Conservation (phyloP, 2,888 invertebrate species). For the Teleogryllus oceanicus region DNA sequence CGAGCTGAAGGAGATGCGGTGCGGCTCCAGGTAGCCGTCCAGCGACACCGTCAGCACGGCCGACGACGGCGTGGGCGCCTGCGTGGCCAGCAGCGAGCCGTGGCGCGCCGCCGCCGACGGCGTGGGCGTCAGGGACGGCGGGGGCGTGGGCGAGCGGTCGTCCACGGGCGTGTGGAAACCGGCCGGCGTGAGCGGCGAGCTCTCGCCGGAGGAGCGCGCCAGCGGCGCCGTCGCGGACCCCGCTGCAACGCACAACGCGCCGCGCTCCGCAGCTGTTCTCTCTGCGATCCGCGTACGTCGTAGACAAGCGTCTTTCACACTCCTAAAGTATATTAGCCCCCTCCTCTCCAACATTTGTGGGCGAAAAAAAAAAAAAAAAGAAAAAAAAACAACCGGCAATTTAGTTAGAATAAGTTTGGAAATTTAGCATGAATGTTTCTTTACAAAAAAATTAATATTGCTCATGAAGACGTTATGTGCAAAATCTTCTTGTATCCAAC, state of each 20-base stretch:
- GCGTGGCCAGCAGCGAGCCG: slow-evolving; percentile 50
- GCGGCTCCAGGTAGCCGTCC: slow-evolving; percentile 81
- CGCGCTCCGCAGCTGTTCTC: neutral
- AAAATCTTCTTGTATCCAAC: too few relatives aligned
- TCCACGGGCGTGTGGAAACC: slow-evolving; percentile 79
- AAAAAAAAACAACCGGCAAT: too few relatives aligned
- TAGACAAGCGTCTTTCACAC: too few relatives aligned
- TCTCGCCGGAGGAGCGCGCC: slow-evolving; percentile 44
- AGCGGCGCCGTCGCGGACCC: slow-evolving; percentile 32
- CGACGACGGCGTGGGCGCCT: slow-evolving; percentile 62
- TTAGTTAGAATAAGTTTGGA: too few relatives aligned
- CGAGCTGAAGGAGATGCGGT: slow-evolving; percentile 75
- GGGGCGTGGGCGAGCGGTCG: slow-evolving; percentile 57
- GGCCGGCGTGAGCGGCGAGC: slow-evolving; percentile 60
- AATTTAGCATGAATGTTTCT: too few relatives aligned
- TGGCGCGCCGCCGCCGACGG: slow-evolving; percentile 47
- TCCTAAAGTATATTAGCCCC: too few relatives aligned
- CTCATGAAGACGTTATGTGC: too few relatives aligned
- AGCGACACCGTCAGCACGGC: slow-evolving; percentile 79
- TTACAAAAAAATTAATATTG: too few relatives aligned
- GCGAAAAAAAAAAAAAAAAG: too few relatives aligned
- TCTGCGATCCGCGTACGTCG: neutral
- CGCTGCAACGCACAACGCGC: neutral
- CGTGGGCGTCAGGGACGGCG: slow-evolving; percentile 49
- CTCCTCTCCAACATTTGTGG: too few relatives aligned